Evolutionary conservation across 2,113 vertebrate genomes (phyloP).

Genomic region (Vicugna pacos): DNA sequence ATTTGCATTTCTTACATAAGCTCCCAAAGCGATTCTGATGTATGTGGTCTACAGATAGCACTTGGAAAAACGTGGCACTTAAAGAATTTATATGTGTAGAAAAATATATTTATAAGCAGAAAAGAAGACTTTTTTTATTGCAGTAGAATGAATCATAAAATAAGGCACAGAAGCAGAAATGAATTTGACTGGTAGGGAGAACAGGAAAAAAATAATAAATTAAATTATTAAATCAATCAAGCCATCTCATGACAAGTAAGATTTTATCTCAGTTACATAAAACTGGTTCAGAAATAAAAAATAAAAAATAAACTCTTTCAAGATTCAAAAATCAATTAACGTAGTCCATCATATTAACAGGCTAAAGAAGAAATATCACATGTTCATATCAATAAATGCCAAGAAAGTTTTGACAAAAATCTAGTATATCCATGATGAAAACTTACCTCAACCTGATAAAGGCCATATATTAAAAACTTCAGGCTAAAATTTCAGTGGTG

Average conservation of each 20-base stretch:
- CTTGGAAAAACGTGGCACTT: background rate
- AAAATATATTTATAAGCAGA: background rate
- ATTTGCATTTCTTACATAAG: background rate
- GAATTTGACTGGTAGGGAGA: background rate
- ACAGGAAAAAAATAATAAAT: background rate
- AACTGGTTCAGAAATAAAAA: background rate
- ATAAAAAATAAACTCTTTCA: background rate
- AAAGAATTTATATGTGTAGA: background rate
- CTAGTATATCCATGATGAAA: background rate
- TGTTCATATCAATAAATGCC: background rate
- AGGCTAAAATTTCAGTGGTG: background rate
- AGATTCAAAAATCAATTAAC: background rate
- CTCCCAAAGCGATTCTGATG: background rate
- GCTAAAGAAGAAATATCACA: background rate
- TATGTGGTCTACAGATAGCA: background rate
- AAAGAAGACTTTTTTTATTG: background rate
- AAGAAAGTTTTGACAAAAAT: background rate
- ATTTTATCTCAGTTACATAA: background rate
- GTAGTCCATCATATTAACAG: background rate
- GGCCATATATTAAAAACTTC: background rate
- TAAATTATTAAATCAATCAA: background rate
- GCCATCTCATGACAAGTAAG: background rate
- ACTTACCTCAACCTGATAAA: background rate
- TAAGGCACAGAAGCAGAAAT: background rate
- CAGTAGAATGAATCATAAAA: background rate